These are phyloP conservation scores for Lepidurus couesii DNA, from an alignment of 1,140 invertebrate genomes.

Conservation along the genomic window DNA sequence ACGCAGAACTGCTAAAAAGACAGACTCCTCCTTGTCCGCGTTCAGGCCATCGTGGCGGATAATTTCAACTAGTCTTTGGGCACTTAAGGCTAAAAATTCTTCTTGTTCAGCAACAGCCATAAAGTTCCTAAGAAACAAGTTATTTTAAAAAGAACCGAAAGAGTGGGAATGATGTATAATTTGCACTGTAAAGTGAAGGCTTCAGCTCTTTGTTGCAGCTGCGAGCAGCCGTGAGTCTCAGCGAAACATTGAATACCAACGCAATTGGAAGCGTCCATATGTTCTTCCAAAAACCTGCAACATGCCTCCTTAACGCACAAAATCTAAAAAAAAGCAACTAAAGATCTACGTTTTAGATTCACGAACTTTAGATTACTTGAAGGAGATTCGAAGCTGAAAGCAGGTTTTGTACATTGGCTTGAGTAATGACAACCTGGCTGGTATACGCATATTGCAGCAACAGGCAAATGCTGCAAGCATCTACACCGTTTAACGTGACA, in stretches of 20 bases:
- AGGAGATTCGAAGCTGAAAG: slow-evolving; percentile 56
- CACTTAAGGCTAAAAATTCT: slow-evolving; percentile 48
- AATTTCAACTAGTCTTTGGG: slow-evolving; percentile 50
- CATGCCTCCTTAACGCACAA: slow-evolving; percentile 51
- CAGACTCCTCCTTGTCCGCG: slow-evolving; percentile 52
- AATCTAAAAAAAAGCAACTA: slow-evolving; percentile 33
- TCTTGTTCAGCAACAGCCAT: slow-evolving; percentile 46
- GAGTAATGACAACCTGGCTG: slow-evolving; percentile 49
- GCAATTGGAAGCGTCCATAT: slow-evolving; percentile 54
- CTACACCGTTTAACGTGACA: slow-evolving; percentile 52
- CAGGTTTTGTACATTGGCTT: slow-evolving; percentile 50
- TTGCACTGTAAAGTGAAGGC: slow-evolving; percentile 43
- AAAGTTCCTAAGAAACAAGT: slow-evolving; percentile 42
- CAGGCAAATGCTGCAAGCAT: slow-evolving; percentile 47
- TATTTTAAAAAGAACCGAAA: neutral
- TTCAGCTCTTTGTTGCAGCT: slow-evolving; percentile 49
- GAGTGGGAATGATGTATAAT: slow-evolving; percentile 29
- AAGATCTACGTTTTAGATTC: neutral
- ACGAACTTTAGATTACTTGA: slow-evolving; percentile 43
- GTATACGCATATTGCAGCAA: slow-evolving; percentile 56
- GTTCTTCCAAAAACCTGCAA: slow-evolving; percentile 50
- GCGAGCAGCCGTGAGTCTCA: slow-evolving; percentile 50
- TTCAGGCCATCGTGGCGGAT: slow-evolving; percentile 52
- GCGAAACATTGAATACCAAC: slow-evolving; percentile 56
- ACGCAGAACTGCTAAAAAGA: slow-evolving; percentile 51